phyloP scores from a whole-genome alignment of 2,113 vertebrate species.

The Hiodon alosoides region DNA sequence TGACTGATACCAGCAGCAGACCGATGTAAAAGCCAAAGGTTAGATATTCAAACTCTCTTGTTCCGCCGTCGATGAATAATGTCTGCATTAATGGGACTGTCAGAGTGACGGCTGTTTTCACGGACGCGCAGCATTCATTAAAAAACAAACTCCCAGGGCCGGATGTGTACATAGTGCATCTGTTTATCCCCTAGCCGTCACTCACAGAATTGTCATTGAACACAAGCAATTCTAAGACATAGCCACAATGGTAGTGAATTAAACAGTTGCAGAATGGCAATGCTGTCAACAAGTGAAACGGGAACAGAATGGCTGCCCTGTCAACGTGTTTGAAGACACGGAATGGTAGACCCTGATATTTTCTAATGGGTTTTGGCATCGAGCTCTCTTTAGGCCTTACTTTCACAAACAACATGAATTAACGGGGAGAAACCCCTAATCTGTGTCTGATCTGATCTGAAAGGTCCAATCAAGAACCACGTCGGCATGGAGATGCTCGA shows the following conservation, averaged over 20 bases:
- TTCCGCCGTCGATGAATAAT: slow-evolving; percentile 10
- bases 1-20: slow-evolving; percentile 12
- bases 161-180: neutral
- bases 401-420: no score
- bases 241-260: neutral
- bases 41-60: neutral
- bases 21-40: slow-evolving; percentile 4
- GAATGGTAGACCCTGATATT: neutral
- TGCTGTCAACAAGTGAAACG: neutral
- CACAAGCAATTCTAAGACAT: neutral
- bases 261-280: neutral
- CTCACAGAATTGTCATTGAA: neutral
- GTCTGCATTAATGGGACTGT: slow-evolving; percentile 17
- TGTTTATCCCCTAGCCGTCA: neutral
- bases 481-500: no score
- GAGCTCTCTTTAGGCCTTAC: no score
- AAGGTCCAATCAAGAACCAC: no score
- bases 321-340: neutral
- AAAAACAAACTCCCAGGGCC: neutral
- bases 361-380: no score
- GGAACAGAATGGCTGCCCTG: neutral
- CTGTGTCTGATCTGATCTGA: no score
- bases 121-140: slow-evolving; percentile 3
- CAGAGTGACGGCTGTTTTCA: slow-evolving; percentile 15
- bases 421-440: no score